Base-by-base conservation (phyloP, 2,888 invertebrate genomes). In the Tortrix viridana region DNA sequence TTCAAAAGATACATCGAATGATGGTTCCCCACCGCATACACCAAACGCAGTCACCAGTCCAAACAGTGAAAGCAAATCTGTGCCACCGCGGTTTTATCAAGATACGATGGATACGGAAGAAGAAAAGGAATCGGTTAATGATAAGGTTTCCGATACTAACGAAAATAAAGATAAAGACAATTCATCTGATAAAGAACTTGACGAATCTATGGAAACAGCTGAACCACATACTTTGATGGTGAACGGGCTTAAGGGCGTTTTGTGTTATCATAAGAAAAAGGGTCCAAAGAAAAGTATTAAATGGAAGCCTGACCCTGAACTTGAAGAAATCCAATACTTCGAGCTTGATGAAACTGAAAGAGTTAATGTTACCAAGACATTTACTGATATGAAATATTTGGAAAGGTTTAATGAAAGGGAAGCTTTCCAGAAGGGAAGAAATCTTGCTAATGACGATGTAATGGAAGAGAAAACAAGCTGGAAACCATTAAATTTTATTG, bases 311-410 rank as follows among this genome's bases (percentile, higher is more conserved):
- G 97, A 98, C 65, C 87, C 93, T 5, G 94, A 96, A 70, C 89
- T 99, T 37, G 96, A 96, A 74, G 95, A 96, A 76, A 93, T 97
- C 62, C 95, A 96, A 74, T 98, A 95, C 86, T 99, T 99, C 85
- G 98, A 98, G 84, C 89, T 98, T 71, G 98, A 99, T 85, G 98
- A 98, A 88, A 98, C 96, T 16, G 99, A 99, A 88, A 94, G 99
- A 78, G 97, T 98, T 1, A 99, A 99, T 88, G 98, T 99, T 1
- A 98, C 96, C 3, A 97, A 96, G 86, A 96, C 94, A 37, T 98
- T 98, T 86, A 96, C 95, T 38, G 98, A 98, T 76, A 96, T 98
- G 96, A 97, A 97, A 80, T 95, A 96, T 81, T 95, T 97, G 92
- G 99, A 99, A 81, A 95, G 96, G 76, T 94, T 94, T 65, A 93